Percentiles rank a stretch among this genome's conserved stretches.
Evolutionary conservation across 1,140 invertebrate species (phyloP).

Genomic region (Popillia japonica): DNA sequence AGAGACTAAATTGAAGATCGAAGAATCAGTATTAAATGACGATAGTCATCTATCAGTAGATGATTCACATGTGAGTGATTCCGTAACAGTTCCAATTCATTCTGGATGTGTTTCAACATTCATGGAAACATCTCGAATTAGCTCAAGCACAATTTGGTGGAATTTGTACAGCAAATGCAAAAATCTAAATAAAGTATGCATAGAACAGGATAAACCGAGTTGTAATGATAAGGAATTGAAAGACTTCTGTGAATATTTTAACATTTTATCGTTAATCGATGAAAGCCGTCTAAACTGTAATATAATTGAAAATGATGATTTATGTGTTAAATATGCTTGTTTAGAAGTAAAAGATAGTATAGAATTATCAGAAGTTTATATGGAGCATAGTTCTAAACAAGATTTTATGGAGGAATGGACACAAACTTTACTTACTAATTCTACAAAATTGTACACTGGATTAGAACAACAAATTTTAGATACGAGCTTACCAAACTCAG

Average conservation of each 20-base stretch:
- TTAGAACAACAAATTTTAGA: constrained; percentile 40
- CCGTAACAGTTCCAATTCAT: constrained; percentile 34
- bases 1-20: neutral
- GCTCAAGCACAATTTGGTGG: constrained; percentile 56
- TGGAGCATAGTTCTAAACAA: neutral
- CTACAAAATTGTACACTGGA: constrained; percentile 38
- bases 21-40: neutral
- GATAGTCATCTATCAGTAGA: constrained; percentile 4
- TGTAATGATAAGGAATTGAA: neutral
- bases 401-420: constrained; percentile 45
- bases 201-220: neutral
- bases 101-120: constrained; percentile 27
- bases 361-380: constrained; percentile 41
- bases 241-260: neutral
- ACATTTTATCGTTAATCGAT: neutral
- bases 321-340: constrained; percentile 44
- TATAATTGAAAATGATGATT: neutral
- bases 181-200: constrained; percentile 34
- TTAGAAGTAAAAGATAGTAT: constrained; percentile 49
- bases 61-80: neutral
- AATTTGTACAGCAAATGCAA: constrained; percentile 52
- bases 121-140: constrained; percentile 31
- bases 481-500: constrained; percentile 41
- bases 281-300: neutral
- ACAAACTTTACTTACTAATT: constrained; percentile 49